Evolutionary conservation across 2,888 invertebrate species (phyloP).

Genomic region (Clostera curtula): DNA sequence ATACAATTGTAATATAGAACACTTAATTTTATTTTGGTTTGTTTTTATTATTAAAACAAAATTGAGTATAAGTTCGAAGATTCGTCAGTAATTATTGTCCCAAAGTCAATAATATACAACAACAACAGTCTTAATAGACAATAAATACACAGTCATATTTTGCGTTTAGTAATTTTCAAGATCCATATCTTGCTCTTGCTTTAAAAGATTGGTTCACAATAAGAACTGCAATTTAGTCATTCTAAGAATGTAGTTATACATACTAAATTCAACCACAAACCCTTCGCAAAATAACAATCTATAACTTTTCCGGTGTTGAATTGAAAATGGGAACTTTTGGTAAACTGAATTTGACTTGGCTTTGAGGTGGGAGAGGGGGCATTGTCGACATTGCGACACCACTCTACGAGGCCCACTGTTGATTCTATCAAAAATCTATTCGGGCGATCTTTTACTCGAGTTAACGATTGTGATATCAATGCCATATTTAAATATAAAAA

Average conservation of each 20-base stretch:
- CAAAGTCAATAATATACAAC: too few relatives aligned
- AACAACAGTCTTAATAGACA: too few relatives aligned
- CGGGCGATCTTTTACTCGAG: conserved; percentile 26
- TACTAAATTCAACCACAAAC: conserved; percentile 25
- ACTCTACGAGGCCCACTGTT: conserved; percentile 55
- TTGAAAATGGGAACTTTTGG: conserved; percentile 49
- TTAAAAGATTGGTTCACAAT: too few relatives aligned
- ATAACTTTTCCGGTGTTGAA: conserved; percentile 56
- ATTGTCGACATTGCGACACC: conserved; percentile 62
- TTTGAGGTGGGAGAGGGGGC: conserved; percentile 59
- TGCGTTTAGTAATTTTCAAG: too few relatives aligned
- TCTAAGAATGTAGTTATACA: not conserved
- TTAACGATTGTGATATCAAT: conserved; percentile 18
- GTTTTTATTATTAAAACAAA: not conserved
- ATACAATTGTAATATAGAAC: conserved; percentile 39
- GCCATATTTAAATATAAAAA: too few relatives aligned
- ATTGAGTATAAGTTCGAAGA: not conserved
- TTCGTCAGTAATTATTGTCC: too few relatives aligned
- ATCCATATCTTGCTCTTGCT: too few relatives aligned
- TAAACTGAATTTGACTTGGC: conserved; percentile 63
- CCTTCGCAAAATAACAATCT: conserved; percentile 61
- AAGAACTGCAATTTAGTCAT: too few relatives aligned
- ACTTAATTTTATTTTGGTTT: too few relatives aligned
- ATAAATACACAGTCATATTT: too few relatives aligned
- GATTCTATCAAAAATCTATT: conserved; percentile 71